Evolutionary conservation across 2,888 invertebrate genomes (phyloP), one percentile per base, ranked within the genome.

Genomic region (Agrochola litura): DNA sequence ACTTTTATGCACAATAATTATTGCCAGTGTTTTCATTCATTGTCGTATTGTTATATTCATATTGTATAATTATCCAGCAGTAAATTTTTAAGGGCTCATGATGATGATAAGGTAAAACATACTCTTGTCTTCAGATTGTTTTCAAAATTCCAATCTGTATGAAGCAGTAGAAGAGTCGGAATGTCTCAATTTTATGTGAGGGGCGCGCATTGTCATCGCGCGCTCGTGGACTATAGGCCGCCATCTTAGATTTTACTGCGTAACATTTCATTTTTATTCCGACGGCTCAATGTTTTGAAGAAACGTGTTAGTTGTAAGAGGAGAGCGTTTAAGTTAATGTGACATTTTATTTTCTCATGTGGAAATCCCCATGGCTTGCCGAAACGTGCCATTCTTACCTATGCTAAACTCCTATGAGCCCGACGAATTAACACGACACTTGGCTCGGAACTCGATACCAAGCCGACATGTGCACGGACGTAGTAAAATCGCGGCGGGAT

Each of bases 211-310:
- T 85, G 89, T 87, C 88, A 87, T 76, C 70, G 85, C 84, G 83
- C 84, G 80, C 86, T 84, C 84, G 80, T 85, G 89, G 90, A 90
- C 92, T 91, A 90, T 91, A 88, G 79, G 84, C 82, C 85, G 86
- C 88, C 90, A 90, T 92, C 91, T 91, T 91, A 92, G 91, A 92
- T 93, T 93, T 94, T 94, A 95, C 93, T 91, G 91, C 92, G 92
- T 91, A 90, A 92, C 92, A 92, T 93, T 94, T 93, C 93, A 94
- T 94, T 95, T 95, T 94, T 95, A 95, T 94, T 92, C 90, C 86
- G 85, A 81, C 88, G 88, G 89, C 90, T 85, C 89, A 89, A 89
- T 87, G 87, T 88, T 88, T 88, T 80, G 82, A 81, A 76, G 76
- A 60, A 41, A 10, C 16, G 41, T 37, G 14, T 19, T 9, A 73